Percentiles rank a stretch among this genome's conserved stretches.
Conservation (phyloP, 2,797 vertebrate species). For the Picus viridis region DNA sequence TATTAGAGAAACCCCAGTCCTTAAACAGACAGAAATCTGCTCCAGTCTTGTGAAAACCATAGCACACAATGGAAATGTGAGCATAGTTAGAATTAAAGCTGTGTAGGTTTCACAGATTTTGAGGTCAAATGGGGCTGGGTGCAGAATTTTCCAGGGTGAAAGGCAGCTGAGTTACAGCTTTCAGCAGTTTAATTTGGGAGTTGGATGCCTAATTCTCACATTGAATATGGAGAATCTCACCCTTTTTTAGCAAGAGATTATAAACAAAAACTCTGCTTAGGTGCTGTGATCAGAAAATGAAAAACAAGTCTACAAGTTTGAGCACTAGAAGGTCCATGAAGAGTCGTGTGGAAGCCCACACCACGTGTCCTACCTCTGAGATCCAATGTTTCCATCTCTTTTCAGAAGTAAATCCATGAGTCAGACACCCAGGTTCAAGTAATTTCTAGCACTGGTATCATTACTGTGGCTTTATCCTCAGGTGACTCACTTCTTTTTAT, state of each 20-base stretch:
- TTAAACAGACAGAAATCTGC: not conserved
- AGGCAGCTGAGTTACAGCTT: not conserved
- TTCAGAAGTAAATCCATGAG: not conserved
- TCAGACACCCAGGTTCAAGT: no score
- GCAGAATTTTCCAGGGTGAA: not conserved
- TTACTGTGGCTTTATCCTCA: not conserved
- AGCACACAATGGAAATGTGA: not conserved
- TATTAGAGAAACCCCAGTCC: no score
- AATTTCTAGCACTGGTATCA: not conserved
- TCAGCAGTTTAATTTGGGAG: not conserved
- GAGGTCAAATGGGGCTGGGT: fast-evolving
- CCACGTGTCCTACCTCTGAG: not conserved
- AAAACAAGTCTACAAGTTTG: not conserved
- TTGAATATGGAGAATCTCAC: not conserved
- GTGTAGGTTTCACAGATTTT: not conserved
- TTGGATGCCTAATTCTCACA: not conserved
- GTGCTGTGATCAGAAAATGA: not conserved
- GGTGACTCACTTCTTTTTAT: not conserved
- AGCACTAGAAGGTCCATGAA: not conserved
- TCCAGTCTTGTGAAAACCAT: fast-evolving
- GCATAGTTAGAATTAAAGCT: not conserved
- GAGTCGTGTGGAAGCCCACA: not conserved
- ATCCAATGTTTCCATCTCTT: not conserved
- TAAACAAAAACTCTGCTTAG: not conserved
- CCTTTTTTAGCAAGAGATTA: not conserved